Base-by-base conservation (phyloP, 2,797 vertebrate genomes). In the Bovichtus variegatus region DNA sequence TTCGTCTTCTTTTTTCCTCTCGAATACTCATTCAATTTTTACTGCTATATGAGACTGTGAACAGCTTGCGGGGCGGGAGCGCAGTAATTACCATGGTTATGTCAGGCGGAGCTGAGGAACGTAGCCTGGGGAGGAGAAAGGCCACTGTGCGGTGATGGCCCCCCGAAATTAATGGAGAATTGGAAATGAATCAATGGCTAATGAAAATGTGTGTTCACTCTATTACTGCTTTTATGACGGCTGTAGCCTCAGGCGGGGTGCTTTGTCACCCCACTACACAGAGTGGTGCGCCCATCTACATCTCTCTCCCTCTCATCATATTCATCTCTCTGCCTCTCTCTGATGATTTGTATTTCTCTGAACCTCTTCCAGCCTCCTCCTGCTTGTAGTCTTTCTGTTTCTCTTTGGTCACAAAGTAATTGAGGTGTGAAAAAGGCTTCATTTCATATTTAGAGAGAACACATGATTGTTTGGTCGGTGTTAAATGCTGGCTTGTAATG, bases 111-210 rank as follows among this genome's bases (percentile, higher is more conserved):
- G 93, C 93, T 89, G 89, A 78, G 87, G 68, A 93, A 89, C 74
- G 84, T 89, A 85, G 92, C 92, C 91, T 58, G 91, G 87, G 91
- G 91, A 89, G 87, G 90, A 85, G 88, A 93, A 90, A 91, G 90
- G 89, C 91, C 87, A 90, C 82, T 66, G 89, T 75, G 91, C 62
- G 40, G 78, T 79, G 89, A 91, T 93, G 90, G 84, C 90, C 90
- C 85, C 78, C 76, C 68, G 69, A 94, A 92, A 94, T 93, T 90
- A 92, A 94, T 94, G 92, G 89, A 91, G 89, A 92, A 93, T 91
- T 94, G 93, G 91, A 93, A 93, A 94, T 94, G 92, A 95, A 95
- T 95, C 94, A 94, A 93, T 95, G 93, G 91, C 92, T 94, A 94
- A 94, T 94, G 94, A 94, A 94, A 95, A 93, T 92, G 91, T 93